Percentiles rank a stretch among this genome's conserved stretches.
phyloP scores from a whole-genome alignment of 2,113 vertebrate species.

The Limnothrissa miodon region DNA sequence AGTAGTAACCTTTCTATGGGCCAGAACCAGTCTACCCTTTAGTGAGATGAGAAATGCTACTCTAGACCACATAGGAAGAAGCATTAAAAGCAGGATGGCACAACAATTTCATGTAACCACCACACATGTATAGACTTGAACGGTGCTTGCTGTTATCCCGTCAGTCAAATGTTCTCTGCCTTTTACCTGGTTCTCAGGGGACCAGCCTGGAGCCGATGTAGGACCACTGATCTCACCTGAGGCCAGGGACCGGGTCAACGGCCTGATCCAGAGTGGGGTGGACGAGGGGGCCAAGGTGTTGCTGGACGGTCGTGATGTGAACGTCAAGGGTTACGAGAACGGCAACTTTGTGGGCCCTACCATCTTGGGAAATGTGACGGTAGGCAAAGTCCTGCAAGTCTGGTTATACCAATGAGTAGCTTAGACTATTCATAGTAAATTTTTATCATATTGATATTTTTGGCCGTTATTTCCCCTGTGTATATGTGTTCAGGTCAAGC shows the following conservation, averaged over 20 bases:
- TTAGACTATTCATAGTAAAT: too few relatives aligned
- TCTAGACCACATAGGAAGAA: too few relatives aligned
- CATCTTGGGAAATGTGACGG: constrained; percentile 84
- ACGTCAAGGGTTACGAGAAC: constrained; percentile 91
- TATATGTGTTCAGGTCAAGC: too few relatives aligned
- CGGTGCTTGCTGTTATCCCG: background rate
- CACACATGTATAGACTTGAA: background rate
- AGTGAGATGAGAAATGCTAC: too few relatives aligned
- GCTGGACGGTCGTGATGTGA: constrained; percentile 85
- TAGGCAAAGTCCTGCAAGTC: too few relatives aligned
- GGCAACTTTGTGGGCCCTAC: constrained; percentile 97
- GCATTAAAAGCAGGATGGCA: too few relatives aligned
- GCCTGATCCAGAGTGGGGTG: constrained; percentile 85
- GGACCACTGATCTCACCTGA: constrained; percentile 91
- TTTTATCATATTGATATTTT: too few relatives aligned
- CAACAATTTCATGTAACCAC: too few relatives aligned
- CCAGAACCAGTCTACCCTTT: too few relatives aligned
- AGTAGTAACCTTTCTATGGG: too few relatives aligned
- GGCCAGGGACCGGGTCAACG: constrained; percentile 86
- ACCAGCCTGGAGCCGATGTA: constrained; percentile 92
- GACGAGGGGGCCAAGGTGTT: constrained; percentile 87
- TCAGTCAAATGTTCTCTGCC: constrained; percentile 15
- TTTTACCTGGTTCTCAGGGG: constrained; percentile 78
- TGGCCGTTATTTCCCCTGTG: too few relatives aligned
- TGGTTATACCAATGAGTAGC: too few relatives aligned